Conservation (phyloP, 2,888 invertebrate species). For the Hirtodrosophila confusa region DNA sequence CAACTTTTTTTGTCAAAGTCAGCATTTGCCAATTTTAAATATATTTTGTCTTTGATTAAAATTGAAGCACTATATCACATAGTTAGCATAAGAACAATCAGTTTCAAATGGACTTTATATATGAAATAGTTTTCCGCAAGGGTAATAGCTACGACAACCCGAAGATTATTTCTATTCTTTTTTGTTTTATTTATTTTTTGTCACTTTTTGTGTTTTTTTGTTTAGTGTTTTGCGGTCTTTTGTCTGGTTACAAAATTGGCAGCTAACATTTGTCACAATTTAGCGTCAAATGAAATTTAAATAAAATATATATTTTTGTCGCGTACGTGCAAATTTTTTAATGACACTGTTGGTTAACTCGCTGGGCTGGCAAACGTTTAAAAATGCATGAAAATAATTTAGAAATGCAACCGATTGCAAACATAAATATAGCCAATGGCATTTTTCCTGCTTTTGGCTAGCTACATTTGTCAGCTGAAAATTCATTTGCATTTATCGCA, state of each 20-base stretch:
- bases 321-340: constrained; percentile 68
- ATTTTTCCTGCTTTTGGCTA: constrained; percentile 11
- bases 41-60: no score
- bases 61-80: no score
- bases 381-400: constrained; percentile 71
- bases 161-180: no score
- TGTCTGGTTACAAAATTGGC: constrained; percentile 71
- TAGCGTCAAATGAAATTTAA: constrained; percentile 68
- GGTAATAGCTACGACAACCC: no score
- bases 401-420: constrained; percentile 41
- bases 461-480: constrained; percentile 54
- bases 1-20: no score
- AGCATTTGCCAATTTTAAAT: no score
- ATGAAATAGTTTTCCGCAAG: no score
- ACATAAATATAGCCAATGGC: constrained; percentile 19
- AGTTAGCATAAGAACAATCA: no score
- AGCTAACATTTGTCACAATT: constrained; percentile 77
- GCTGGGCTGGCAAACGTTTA: constrained; percentile 30
- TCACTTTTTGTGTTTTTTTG: constrained; percentile 14
- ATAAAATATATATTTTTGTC: constrained; percentile 72
- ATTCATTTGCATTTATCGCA: constrained; percentile 48
- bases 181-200: no score
- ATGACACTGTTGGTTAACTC: constrained; percentile 67
- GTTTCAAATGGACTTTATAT: no score
- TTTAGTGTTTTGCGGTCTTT: constrained; percentile 60